Base-by-base conservation (phyloP, 2,797 vertebrate species). In the Halcyon smyrnensis region DNA sequence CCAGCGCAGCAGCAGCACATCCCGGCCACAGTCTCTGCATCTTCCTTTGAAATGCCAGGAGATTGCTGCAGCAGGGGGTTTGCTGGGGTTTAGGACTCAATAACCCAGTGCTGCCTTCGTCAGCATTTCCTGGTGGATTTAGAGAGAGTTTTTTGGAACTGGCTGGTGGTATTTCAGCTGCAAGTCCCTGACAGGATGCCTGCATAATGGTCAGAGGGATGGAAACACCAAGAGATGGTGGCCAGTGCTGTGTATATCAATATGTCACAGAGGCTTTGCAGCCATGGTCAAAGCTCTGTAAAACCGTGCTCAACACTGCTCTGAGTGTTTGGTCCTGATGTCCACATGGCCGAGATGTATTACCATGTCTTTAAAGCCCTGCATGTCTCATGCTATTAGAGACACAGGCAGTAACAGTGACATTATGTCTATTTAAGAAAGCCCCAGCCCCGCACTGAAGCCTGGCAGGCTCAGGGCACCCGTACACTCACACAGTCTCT, bases 281-380 rank as follows among this genome's bases (percentile, higher is more conserved):
- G 37, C 13, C 0, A 2, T 25, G 16, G 30, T 37, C 53, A n/a
- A 41, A 41, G 46, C 54, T 54, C 39, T 8, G 48, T 19, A 36
- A 36, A 15, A 25, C 2, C 2, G 3, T 1, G 15, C 50, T n/a
- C 18, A 2, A 37, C 2, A 15, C 57, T 56, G 50, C 53, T 37
- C 37, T 0, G 1, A 51, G 21, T 3, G 28, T 6, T 45, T 5
- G 19, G 39, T 28, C 39, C 67, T 4, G 24, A 43, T 53, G 8
- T 37, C 32, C n/a, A 14, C 8, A 1, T 1, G 18, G 34, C 41
- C 71, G n/a, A 11, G 86, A 24, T 0, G 3, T 6, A n/a, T 12
- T 10, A 6, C 2, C 1, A 8, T 1, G 19, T 18, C 28, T 41
- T 25, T 45, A 24, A 37, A 81, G 50, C 39, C 28, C 75, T 24